Evolutionary conservation across 2,888 invertebrate genomes (phyloP), one percentile per base, ranked within the genome.

Genomic region (Mythimna vitellina): DNA sequence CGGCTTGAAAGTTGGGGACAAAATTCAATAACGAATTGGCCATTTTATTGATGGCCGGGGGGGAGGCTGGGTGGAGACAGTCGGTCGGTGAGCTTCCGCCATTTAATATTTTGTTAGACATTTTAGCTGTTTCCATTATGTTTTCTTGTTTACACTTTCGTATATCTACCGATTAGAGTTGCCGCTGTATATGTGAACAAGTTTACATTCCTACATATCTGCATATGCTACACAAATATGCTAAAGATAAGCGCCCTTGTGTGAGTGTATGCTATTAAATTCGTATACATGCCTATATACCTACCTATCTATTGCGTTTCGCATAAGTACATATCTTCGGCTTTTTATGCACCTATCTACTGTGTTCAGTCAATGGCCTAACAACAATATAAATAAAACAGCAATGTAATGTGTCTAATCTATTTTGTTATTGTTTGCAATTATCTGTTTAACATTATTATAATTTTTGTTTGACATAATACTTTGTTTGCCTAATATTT

Each of bases 1-100:
- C 93, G 88, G 88, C 90, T 87, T 90, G 90, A 92, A 93, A 93
- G 93, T 95, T 95, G 90, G 90, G 91, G 91, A 95, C 93, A 95
- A 96, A 96, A 96, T 95, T 95, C 96, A 95, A 95, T 96, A 96
- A 93, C 93, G 96, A 96, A 95, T 96, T 96, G 95, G 96, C 96
- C 96, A 96, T 96, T 96, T 96, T 96, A 96, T 96, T 95, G 96
- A 96, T 95, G 95, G 94, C 93, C 90, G 94, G 95, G 94, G 84
- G 95, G 94, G 93, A 94, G 94, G 93, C 91, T 95, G 95, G 96
- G 95, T 93, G 95, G 95, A 94, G 95, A 94, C 94, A 90, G 90
- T 92, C 89, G 88, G 88, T 91, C 89, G 92, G 93, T 93, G 92
- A 95, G 93, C 93, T 95, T 94, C 93, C 93, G 95, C 93, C 94